Evolutionary conservation across 2,113 vertebrate species (phyloP).

Genomic region (Myiopsitta monachus): DNA sequence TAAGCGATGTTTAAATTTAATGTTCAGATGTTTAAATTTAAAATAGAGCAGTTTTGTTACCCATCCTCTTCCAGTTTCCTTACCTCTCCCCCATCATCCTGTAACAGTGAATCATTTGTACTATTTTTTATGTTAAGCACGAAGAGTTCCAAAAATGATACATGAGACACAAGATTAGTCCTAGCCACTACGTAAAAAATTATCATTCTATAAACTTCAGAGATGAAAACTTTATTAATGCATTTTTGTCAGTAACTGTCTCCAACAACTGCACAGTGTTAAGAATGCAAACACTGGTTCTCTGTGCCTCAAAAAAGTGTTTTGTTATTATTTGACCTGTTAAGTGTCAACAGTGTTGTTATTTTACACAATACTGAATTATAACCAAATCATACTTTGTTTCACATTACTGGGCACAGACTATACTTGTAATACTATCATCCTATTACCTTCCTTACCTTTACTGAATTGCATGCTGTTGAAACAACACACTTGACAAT

Average conservation of each 20-base stretch:
- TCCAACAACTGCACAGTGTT: not conserved
- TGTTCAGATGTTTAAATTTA: not conserved
- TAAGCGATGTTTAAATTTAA: not conserved
- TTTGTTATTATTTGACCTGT: not conserved
- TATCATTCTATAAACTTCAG: constrained; percentile 10
- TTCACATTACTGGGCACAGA: not conserved
- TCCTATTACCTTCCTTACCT: not conserved
- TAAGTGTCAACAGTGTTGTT: not conserved
- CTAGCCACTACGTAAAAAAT: not conserved
- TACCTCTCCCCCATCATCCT: not conserved
- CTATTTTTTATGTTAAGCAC: not conserved
- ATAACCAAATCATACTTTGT: not conserved
- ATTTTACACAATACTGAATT: not conserved
- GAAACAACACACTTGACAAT: not conserved
- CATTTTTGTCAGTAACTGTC: not conserved
- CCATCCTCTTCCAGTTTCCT: not conserved
- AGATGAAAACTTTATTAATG: constrained; percentile 34
- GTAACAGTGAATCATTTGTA: not conserved
- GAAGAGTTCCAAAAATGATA: not conserved
- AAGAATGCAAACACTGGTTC: not conserved
- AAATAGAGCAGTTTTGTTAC: not conserved
- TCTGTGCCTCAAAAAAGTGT: not conserved
- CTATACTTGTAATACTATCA: not conserved
- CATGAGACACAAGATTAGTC: not conserved
- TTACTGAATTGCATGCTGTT: not conserved